These are phyloP conservation scores for Leucopternis melanops DNA, from an alignment of 2,113 vertebrate species.

Conservation along the genomic window DNA sequence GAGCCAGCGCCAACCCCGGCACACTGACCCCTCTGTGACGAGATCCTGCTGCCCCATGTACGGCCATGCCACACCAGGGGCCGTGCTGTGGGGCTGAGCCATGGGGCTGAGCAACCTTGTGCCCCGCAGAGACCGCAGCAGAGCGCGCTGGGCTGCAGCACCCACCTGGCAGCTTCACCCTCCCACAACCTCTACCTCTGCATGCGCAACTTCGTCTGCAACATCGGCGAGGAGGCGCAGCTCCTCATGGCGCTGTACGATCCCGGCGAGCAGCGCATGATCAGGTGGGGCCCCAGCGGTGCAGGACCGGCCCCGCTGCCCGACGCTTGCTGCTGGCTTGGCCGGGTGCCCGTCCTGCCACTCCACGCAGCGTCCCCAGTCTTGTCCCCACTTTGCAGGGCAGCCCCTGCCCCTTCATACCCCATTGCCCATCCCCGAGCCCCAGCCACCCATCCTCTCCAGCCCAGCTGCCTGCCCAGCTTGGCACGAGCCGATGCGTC, in stretches of 20 bases:
- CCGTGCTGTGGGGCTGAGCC: not conserved
- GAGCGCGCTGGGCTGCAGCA: not conserved
- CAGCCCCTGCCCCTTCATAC: not conserved
- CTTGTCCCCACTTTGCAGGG: accelerated
- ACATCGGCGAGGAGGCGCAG: conserved; percentile 63
- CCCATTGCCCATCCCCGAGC: too few species aligned
- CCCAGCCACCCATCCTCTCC: not conserved
- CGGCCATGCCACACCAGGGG: not conserved
- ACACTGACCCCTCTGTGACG: accelerated
- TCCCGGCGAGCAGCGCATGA: conserved; percentile 28
- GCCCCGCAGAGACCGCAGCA: not conserved
- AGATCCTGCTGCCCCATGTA: accelerated
- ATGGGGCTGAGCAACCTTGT: not conserved
- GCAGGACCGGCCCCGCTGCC: accelerated
- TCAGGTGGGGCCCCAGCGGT: not conserved
- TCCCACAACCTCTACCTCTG: conserved; percentile 58
- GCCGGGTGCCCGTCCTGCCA: accelerated
- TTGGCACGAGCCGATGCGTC: accelerated
- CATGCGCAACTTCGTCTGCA: conserved; percentile 63
- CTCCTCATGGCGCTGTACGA: conserved; percentile 62
- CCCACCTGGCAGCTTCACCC: not conserved
- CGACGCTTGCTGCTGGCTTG: accelerated
- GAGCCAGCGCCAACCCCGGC: not conserved
- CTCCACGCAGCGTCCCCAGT: accelerated
- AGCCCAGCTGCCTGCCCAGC: not conserved